Evolutionary conservation across 2,888 invertebrate genomes (phyloP), one percentile per base, ranked within the genome.

Genomic region (Chirona hameri): DNA sequence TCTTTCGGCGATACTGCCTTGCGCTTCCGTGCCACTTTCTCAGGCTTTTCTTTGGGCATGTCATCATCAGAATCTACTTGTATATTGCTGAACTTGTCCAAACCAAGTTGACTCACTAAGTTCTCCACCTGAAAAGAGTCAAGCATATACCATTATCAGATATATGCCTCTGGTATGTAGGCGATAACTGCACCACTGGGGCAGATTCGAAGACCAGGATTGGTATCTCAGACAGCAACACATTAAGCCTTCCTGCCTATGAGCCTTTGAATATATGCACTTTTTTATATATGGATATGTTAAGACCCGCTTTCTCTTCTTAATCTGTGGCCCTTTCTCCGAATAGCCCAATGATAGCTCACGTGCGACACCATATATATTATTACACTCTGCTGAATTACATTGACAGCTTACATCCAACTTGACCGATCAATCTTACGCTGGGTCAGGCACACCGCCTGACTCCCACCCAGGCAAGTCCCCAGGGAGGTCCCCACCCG

Each of bases 31-130:
- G 29, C 12, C 4, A 15, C 7, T 15, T 29, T 69, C 29, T 29
- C n/a, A 15, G 69, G 29, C 15, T 69, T 69, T 3, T 29, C 29
- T 15, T 29, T 12, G 10, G 29, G 69, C 15, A 29, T 15, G 29
- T 29, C 69, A 29, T 76, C 76, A 39, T 76, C 76, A 76, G 29
- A 29, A 39, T 21, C 39, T 24, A 76, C 15, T 4, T 76, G 15
- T 9, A 31, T 76, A 29, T 39, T 76, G 39, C 39, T 39, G 39
- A 76, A 12, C 21, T 39, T 76, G 39, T 76, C 21, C 10, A 76
- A 76, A 9, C 76, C 76, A 39, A 76, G 76, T 21, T 76, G 76
- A 21, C 76, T 76, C 7, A 76, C 76, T 3, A 76, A 76, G 76
- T 39, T 15, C 9, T 18, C 39, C 21, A 76, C 76, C 76, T 76